phyloP scores from a whole-genome alignment of 1,140 invertebrate species.

The Hesperophylax magnus region DNA sequence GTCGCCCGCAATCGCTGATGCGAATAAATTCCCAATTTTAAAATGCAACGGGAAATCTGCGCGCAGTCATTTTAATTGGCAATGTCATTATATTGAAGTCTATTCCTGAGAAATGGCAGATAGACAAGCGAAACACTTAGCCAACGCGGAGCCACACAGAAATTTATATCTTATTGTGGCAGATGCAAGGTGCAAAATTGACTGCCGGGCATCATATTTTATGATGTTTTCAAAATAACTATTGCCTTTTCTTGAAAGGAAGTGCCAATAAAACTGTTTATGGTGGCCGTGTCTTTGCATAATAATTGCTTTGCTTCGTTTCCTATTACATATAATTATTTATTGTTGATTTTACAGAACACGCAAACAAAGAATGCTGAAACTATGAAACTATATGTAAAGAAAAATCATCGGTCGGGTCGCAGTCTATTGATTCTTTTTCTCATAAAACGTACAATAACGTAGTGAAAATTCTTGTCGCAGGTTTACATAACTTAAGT shows the following conservation, averaged over 20 bases:
- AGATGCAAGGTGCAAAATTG: not conserved
- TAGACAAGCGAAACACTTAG: not conserved
- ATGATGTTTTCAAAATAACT: slow-evolving; percentile 48
- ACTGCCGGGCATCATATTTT: not conserved
- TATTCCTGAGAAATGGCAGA: slow-evolving; percentile 26
- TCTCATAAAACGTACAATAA: not conserved
- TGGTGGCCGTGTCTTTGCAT: slow-evolving; percentile 52
- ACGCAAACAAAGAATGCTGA: not conserved
- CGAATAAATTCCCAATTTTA: no score
- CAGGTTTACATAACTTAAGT: no score
- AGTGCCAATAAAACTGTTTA: slow-evolving; percentile 55
- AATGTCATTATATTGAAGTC: slow-evolving; percentile 49
- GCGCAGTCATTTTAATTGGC: slow-evolving; percentile 44
- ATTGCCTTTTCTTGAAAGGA: slow-evolving; percentile 53
- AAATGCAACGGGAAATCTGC: not conserved
- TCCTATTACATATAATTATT: not conserved
- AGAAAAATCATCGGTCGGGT: not conserved
- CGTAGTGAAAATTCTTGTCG: no score
- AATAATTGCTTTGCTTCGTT: slow-evolving; percentile 44
- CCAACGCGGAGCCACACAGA: not conserved
- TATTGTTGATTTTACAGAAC: not conserved
- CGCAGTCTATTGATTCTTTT: not conserved
- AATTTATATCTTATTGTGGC: not conserved
- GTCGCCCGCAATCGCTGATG: no score
- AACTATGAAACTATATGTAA: not conserved